These are phyloP conservation scores for Telmatherina bonti DNA, from an alignment of 2,797 vertebrate species.

Conservation along the genomic window DNA sequence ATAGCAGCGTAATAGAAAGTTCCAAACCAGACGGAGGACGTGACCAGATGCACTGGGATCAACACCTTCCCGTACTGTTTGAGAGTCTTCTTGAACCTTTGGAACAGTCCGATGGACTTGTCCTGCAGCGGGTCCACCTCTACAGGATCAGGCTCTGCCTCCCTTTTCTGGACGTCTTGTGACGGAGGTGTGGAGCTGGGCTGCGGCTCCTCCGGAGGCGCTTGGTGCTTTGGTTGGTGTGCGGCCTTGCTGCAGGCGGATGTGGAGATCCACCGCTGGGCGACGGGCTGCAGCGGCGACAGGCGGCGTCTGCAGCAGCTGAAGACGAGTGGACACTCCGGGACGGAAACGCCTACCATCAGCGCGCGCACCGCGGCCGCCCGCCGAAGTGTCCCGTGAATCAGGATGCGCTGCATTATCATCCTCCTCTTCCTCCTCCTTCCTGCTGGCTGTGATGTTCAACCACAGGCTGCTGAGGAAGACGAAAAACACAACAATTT, in stretches of 20 bases:
- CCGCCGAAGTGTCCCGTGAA: conserved; percentile 70
- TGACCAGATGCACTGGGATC: conserved; percentile 94
- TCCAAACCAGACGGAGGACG: conserved; percentile 94
- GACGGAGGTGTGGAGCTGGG: conserved; percentile 21
- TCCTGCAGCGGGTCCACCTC: conserved; percentile 95
- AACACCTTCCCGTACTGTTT: conserved; percentile 98
- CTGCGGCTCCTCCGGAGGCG: conserved; percentile 31
- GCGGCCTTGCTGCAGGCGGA: conserved; percentile 64
- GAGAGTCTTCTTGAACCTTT: conserved; percentile 95
- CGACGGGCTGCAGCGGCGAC: neutral
- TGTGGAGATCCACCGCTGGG: conserved; percentile 78
- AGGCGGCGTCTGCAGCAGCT: conserved; percentile 59
- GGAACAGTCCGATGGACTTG: conserved; percentile 90
- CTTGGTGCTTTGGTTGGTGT: conserved; percentile 75
- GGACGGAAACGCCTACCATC: conserved; percentile 10
- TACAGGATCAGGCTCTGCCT: conserved; percentile 7
- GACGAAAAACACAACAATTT: neutral
- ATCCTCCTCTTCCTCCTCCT: conserved; percentile 49
- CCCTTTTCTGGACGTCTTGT: conserved; percentile 10
- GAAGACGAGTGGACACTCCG: conserved; percentile 14
- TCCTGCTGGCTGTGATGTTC: conserved; percentile 32
- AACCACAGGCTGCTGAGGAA: too few species aligned
- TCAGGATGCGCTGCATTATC: conserved; percentile 82
- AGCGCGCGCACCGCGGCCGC: conserved; percentile 55
- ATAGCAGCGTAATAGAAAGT: conserved; percentile 97